A percentile compares a stretch with the other conserved stretches of the same genome.
Evolutionary conservation across 2,888 invertebrate species (phyloP).

Genomic region (Malachius bipustulatus): DNA sequence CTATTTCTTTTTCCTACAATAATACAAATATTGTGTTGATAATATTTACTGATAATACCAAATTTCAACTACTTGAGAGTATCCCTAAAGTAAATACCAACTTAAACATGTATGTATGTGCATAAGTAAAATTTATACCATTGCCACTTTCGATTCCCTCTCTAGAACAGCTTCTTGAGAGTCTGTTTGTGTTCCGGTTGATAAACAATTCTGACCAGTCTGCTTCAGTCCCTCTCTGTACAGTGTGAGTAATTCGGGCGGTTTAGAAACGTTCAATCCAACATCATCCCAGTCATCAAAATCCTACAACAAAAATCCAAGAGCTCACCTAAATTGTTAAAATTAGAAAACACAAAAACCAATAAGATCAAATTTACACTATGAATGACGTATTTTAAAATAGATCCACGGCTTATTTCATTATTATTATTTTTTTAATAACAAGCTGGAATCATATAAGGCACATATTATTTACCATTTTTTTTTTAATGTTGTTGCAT

Average conservation of each 20-base stretch:
- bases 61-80: too few relatives aligned
- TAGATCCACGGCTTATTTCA: too few relatives aligned
- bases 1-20: conserved; percentile 15
- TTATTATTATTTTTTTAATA: too few relatives aligned
- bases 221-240: conserved; percentile 47
- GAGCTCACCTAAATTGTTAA: conserved; percentile 6
- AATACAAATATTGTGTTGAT: background rate
- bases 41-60: too few relatives aligned
- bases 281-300: conserved; percentile 91
- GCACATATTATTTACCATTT: too few relatives aligned
- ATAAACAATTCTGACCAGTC: conserved; percentile 34
- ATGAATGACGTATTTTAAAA: conserved; percentile 7
- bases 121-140: too few relatives aligned
- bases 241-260: conserved; percentile 57
- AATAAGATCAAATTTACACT: conserved; percentile 5
- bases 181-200: conserved; percentile 41
- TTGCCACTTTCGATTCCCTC: too few relatives aligned
- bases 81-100: too few relatives aligned
- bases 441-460: too few relatives aligned
- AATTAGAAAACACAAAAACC: conserved; percentile 7
- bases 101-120: too few relatives aligned
- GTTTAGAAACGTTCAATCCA: conserved; percentile 73
- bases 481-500: too few relatives aligned
- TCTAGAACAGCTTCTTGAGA: conserved; percentile 18
- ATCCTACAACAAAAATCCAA: conserved; percentile 47